A percentile compares a stretch with the other conserved stretches of the same genome.
phyloP scores from a whole-genome alignment of 1,140 invertebrate species.

The Drosophila repleta region DNA sequence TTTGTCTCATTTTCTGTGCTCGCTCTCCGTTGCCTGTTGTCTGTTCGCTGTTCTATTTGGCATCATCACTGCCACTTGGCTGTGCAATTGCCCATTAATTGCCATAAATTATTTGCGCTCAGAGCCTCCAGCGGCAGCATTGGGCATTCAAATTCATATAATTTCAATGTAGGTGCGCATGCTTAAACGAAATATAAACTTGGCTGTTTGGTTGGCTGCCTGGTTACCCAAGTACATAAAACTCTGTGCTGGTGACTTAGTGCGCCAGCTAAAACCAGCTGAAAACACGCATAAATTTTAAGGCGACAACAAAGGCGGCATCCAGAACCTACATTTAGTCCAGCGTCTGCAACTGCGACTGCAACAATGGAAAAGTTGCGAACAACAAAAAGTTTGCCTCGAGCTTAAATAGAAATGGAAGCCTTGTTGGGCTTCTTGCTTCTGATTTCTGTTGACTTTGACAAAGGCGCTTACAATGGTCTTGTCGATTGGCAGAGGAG shows the following conservation, averaged over 20 bases:
- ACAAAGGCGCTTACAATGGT: constrained; percentile 32
- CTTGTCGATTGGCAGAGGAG: constrained; percentile 3
- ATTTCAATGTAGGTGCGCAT: constrained; percentile 67
- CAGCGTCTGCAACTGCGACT: constrained; percentile 15
- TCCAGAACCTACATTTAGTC: neutral
- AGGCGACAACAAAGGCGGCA: constrained; percentile 30
- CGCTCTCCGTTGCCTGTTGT: neutral
- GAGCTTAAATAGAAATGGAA: constrained; percentile 52
- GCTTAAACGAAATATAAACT: constrained; percentile 65
- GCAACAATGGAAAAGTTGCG: constrained; percentile 48
- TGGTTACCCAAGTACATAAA: constrained; percentile 41
- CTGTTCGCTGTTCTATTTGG: neutral
- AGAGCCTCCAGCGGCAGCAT: neutral
- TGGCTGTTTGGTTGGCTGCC: constrained; percentile 5
- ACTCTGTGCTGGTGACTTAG: constrained; percentile 38
- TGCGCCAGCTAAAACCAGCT: constrained; percentile 65
- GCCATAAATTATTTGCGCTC: constrained; percentile 70
- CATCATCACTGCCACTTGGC: constrained; percentile 16
- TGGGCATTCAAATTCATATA: constrained; percentile 44
- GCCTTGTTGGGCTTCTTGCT: constrained; percentile 40
- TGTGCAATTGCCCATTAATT: constrained; percentile 63
- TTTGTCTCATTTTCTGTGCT: constrained; percentile 16
- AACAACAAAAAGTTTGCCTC: constrained; percentile 58
- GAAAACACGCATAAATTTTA: constrained; percentile 74
- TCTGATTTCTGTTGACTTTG: constrained; percentile 24